phyloP scores from a whole-genome alignment of 2,113 vertebrate species.

The Cisticola juncidis region DNA sequence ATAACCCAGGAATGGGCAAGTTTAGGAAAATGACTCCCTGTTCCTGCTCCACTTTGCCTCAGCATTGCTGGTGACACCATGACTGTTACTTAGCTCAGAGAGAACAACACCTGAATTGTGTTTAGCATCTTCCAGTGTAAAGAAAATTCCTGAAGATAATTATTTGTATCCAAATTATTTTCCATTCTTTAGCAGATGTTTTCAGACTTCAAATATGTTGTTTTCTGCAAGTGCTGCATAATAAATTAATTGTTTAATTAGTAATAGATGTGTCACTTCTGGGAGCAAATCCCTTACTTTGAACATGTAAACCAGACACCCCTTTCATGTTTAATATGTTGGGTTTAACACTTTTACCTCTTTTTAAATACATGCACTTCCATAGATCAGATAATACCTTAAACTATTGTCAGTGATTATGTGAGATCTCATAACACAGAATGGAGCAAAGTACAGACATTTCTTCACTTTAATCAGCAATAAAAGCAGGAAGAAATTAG shows the following conservation, averaged over 20 bases:
- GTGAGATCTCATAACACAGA: constrained; percentile 75
- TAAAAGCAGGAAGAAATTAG: constrained; percentile 71
- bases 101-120: constrained; percentile 20
- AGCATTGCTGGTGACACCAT: background rate
- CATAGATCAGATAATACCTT: constrained; percentile 78
- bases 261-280: constrained; percentile 67
- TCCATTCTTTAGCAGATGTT: constrained; percentile 69
- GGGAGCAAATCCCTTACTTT: constrained; percentile 54
- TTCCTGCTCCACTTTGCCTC: background rate
- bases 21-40: background rate
- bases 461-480: constrained; percentile 76
- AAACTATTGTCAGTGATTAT: constrained; percentile 78
- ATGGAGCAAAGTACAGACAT: constrained; percentile 68
- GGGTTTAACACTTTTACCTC: constrained; percentile 74
- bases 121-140: constrained; percentile 49
- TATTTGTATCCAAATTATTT: constrained; percentile 70
- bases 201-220: constrained; percentile 69
- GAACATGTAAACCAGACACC: constrained; percentile 67
- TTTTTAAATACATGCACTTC: constrained; percentile 70
- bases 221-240: constrained; percentile 67
- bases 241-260: constrained; percentile 75
- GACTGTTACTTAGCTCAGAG: background rate
- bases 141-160: constrained; percentile 64
- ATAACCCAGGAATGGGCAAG: background rate
- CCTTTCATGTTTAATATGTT: constrained; percentile 71